Percentiles rank a stretch among this genome's conserved stretches.
Conservation (phyloP, 2,888 invertebrate genomes). For the Caenorhabditis drosophilae region DNA sequence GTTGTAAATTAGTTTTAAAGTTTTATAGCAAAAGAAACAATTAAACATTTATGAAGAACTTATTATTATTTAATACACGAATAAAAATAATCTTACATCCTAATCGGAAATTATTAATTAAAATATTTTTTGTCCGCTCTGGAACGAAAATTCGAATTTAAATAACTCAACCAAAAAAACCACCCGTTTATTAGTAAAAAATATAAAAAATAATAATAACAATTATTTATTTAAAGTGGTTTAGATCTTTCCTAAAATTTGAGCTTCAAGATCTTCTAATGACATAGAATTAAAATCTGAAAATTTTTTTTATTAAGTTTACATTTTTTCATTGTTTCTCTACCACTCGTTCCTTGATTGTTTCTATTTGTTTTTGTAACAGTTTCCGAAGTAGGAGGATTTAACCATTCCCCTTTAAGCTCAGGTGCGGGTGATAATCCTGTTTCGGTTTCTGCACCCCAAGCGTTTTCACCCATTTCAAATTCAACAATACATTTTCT, state of each 20-base stretch:
- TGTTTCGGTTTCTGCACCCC: conserved; percentile 40
- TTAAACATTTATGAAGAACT: no score
- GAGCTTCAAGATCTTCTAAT: conserved; percentile 37
- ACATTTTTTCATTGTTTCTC: background rate
- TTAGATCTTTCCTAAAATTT: conserved; percentile 12
- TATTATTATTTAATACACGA: no score
- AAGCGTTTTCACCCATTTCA: conserved; percentile 23
- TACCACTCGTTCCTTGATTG: background rate
- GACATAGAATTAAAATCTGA: conserved; percentile 25
- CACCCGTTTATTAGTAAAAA: background rate
- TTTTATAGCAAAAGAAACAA: no score
- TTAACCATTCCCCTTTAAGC: conserved; percentile 22
- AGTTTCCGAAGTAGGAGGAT: conserved; percentile 12
- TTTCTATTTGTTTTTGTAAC: conserved; percentile 4
- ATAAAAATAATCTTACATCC: no score
- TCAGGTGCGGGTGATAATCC: conserved; percentile 21
- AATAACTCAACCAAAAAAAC: no score
- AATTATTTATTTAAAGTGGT: no score
- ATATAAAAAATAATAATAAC: no score
- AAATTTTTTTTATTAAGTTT: background rate
- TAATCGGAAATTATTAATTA: no score
- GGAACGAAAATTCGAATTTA: no score
- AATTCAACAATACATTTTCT: conserved; percentile 28
- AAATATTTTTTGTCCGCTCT: no score
- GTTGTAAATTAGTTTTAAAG: no score